Base-by-base conservation (phyloP, 1,140 invertebrate genomes). In the Aplysia californica region DNA sequence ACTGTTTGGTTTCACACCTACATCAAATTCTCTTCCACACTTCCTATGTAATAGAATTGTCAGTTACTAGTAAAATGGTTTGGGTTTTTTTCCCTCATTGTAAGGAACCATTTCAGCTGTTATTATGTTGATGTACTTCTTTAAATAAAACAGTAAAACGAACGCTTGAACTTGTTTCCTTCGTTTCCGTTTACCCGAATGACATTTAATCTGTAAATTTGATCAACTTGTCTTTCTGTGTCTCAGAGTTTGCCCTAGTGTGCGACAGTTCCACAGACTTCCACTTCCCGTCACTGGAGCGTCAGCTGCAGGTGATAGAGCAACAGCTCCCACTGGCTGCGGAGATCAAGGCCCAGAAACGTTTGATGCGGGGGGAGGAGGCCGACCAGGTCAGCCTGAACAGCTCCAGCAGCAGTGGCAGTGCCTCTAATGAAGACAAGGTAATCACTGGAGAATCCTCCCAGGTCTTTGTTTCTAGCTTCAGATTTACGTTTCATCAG, bases 211-310 rank as follows among this genome's bases (percentile, higher is more conserved):
- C n/a, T n/a, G n/a, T n/a, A n/a, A n/a, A n/a, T n/a, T n/a, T n/a
- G n/a, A n/a, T n/a, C n/a, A n/a, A n/a, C n/a, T n/a, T n/a, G n/a
- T n/a, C n/a, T n/a, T n/a, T n/a, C n/a, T n/a, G n/a, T n/a, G n/a
- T n/a, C n/a, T n/a, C n/a, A 91, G 90, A 91, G 23, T 92, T 92
- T 88, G 86, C 90, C 31, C 82, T 81, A 69, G 84, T 92, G 5
- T 92, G 92, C 85, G 89, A 91, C 71, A 87, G 88, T 75, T 91
- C 92, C 33, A 91, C 91, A 44, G 97, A 98, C 90, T 96, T 97
- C 86, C 97, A 98, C 91, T 98, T 98, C 90, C 92, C 93, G 1
- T 92, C 94, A 83, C 91, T 97, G 61, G 96, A 97, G 78, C 92
- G 94, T 76, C 97, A 99, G 91, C 88, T 99, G 56, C 92, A 95